Evolutionary conservation across 2,888 invertebrate genomes (phyloP).

Genomic region (Spodoptera littoralis): DNA sequence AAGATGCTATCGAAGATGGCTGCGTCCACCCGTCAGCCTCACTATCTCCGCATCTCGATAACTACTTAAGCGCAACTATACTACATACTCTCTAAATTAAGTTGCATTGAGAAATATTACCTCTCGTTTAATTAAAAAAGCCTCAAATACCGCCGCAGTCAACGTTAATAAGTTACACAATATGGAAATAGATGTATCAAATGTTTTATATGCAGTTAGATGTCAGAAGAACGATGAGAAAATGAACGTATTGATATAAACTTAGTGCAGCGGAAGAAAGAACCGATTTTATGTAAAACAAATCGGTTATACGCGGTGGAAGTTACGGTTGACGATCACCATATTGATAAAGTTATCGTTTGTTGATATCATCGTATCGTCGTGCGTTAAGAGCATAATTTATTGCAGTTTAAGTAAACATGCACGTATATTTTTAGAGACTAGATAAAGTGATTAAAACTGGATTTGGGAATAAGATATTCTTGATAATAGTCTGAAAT

Average conservation of each 20-base stretch:
- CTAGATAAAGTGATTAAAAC: too few species aligned
- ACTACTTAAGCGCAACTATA: conserved; percentile 70
- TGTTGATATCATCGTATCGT: conserved; percentile 45
- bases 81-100: conserved; percentile 74
- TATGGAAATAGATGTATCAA: conserved; percentile 51
- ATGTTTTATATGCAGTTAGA: conserved; percentile 27
- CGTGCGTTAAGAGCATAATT: conserved; percentile 40
- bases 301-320: conserved; percentile 41
- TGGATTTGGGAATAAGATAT: too few species aligned
- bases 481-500: too few species aligned
- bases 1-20: conserved; percentile 71
- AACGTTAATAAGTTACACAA: conserved; percentile 61
- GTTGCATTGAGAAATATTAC: conserved; percentile 67
- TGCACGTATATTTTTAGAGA: neutral
- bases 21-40: conserved; percentile 61
- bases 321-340: conserved; percentile 43
- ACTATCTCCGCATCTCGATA: conserved; percentile 71
- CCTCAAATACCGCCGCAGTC: conserved; percentile 53
- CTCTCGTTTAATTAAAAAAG: conserved; percentile 69
- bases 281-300: conserved; percentile 55
- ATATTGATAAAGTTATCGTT: conserved; percentile 52
- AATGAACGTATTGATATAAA: conserved; percentile 47
- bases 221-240: conserved; percentile 51
- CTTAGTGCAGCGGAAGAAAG: conserved; percentile 46
- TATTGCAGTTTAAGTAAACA: conserved; percentile 26